Evolutionary conservation across 23 tunicate genomes (phyloP).

Genomic region (Phallusia fumigata): DNA sequence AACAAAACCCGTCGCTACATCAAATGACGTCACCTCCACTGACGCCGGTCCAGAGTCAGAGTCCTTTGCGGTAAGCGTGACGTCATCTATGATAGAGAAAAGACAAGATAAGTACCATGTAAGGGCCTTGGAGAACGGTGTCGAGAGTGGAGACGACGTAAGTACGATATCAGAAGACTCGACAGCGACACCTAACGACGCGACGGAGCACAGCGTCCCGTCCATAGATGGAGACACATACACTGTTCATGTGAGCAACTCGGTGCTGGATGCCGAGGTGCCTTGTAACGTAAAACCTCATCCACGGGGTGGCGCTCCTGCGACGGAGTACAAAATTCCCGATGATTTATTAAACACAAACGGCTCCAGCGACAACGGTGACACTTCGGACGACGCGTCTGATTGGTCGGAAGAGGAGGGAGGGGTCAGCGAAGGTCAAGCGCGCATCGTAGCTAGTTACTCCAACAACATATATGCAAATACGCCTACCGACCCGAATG

Average conservation of each 20-base stretch:
- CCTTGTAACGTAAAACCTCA: constrained; percentile 33
- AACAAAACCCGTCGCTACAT: not conserved
- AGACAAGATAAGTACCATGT: constrained; percentile 15
- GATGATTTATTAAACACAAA: constrained; percentile 4
- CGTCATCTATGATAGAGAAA: constrained; percentile 44
- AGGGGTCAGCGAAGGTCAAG: constrained; percentile 29
- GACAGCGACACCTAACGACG: constrained; percentile 4
- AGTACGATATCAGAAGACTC: constrained; percentile 46
- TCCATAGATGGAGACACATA: not conserved
- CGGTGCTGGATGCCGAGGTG: constrained; percentile 14
- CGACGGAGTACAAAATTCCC: constrained; percentile 59
- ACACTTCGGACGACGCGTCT: not conserved
- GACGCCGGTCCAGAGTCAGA: constrained; percentile 16
- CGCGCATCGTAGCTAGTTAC: constrained; percentile 63
- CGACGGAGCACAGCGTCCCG: not conserved
- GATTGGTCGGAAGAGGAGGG: constrained; percentile 4
- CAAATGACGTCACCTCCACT: constrained; percentile 9
- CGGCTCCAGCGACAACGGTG: not conserved
- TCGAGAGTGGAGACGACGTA: constrained; percentile 32
- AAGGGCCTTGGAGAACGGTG: not conserved
- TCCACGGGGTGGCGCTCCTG: not conserved
- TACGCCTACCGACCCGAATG: constrained; percentile 17
- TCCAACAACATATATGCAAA: constrained; percentile 68
- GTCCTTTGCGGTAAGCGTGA: constrained; percentile 55
- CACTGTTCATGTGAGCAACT: constrained; percentile 7